Percentiles rank a stretch among this genome's conserved stretches.
These are phyloP conservation scores for Biston betularia DNA, from an alignment of 2,888 invertebrate genomes.

Conservation along the genomic window DNA sequence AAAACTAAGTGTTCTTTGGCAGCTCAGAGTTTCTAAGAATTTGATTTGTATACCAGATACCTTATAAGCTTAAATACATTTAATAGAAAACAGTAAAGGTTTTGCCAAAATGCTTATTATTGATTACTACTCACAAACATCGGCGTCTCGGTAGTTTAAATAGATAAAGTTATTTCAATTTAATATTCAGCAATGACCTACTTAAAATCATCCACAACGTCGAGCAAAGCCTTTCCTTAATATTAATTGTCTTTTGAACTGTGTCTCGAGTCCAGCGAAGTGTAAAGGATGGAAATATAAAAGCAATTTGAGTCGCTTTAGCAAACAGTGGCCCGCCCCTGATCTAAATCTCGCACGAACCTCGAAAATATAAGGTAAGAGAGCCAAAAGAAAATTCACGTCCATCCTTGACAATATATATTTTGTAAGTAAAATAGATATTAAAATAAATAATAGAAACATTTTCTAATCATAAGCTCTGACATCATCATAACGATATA, in stretches of 20 bases:
- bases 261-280: constrained; percentile 54
- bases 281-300: constrained; percentile 59
- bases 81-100: background rate
- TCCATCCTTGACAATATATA: constrained; percentile 16
- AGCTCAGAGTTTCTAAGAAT: too few species aligned
- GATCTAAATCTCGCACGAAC: constrained; percentile 53
- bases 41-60: too few species aligned
- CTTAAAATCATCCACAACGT: constrained; percentile 42
- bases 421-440: too few species aligned
- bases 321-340: constrained; percentile 51
- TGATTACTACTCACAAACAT: background rate
- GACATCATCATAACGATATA: too few species aligned
- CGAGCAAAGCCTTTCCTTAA: constrained; percentile 40
- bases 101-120: background rate
- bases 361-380: constrained; percentile 48
- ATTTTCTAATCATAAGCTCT: too few species aligned
- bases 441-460: too few species aligned
- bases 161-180: constrained; percentile 4
- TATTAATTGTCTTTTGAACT: constrained; percentile 53
- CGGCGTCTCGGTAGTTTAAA: background rate
- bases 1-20: too few species aligned
- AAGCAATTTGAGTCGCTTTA: constrained; percentile 56
- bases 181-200: constrained; percentile 31
- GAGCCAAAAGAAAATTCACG: constrained; percentile 46
- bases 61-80: background rate